Evolutionary conservation across 1,140 invertebrate genomes (phyloP).

Genomic region (Amyelois transitella): DNA sequence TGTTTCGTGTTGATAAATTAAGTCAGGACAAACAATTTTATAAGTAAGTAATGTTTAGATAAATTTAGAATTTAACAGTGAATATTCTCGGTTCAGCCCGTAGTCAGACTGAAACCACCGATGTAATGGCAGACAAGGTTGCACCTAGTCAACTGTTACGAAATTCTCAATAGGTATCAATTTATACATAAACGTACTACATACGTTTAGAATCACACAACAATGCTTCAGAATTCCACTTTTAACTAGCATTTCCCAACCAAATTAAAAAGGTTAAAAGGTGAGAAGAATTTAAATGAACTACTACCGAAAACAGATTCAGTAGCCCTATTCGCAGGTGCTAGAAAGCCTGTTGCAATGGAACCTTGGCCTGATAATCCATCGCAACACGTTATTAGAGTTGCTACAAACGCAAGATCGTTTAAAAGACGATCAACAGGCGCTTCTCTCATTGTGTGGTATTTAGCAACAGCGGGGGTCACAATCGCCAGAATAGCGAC

Average conservation of each 20-base stretch:
- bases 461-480: slow-evolving; percentile 53
- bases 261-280: slow-evolving; percentile 60
- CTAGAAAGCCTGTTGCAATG: slow-evolving; percentile 63
- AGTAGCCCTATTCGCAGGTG: slow-evolving; percentile 48
- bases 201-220: slow-evolving; percentile 7
- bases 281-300: slow-evolving; percentile 62
- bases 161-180: slow-evolving; percentile 43
- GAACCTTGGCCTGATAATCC: slow-evolving; percentile 57
- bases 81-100: slow-evolving; percentile 56
- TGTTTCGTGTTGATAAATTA: too few relatives aligned
- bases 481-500: slow-evolving; percentile 27
- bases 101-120: slow-evolving; percentile 50
- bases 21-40: too few relatives aligned
- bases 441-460: slow-evolving; percentile 47
- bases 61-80: slow-evolving; percentile 32
- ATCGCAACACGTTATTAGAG: slow-evolving; percentile 55
- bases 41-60: slow-evolving; percentile 63
- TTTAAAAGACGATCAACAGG: slow-evolving; percentile 68
- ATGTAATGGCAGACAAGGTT: slow-evolving; percentile 60
- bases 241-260: slow-evolving; percentile 28
- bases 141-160: slow-evolving; percentile 50
- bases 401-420: slow-evolving; percentile 57
- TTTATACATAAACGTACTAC: slow-evolving; percentile 12
- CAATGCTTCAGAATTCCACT: slow-evolving; percentile 28
- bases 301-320: slow-evolving; percentile 27